Base-by-base conservation (phyloP, 1,140 invertebrate genomes). In the Drosophila takahashii region DNA sequence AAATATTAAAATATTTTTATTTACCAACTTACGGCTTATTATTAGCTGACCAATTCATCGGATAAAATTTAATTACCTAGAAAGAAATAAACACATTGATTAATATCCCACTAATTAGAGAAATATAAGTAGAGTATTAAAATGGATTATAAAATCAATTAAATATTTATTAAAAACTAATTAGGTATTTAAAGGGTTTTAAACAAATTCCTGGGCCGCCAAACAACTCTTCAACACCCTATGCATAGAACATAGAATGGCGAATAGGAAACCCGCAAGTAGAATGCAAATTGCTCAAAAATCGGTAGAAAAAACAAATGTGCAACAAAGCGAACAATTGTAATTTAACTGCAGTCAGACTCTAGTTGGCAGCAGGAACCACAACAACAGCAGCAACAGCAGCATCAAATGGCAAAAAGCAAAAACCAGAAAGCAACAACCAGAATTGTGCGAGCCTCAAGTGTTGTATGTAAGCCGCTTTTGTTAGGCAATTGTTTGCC, bases 401-500 rank as follows among this genome's bases (percentile, higher is more conserved):
- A 56, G 59, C 75, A 60, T 64, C 76, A 57, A 58, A 54, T 37
- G 51, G 45, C 47, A 32, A 45, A 52, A 44, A 50, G 42, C 32
- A 61, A 48, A 44, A 61, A 44, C 18, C 52, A 42, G 34, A 58
- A 22, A 59, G 39, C 41, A 41, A 52, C 61, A 69, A 60, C 47
- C 77, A 76, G 72, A 79, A 87, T 79, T 70, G 77, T 80, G 77
- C 72, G 77, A 69, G 72, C 84, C 84, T 89, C 84, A 89, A 89
- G 84, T 89, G 84, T 89, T 89, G 85, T 89, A 84, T 80, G 85
- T 89, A 89, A 89, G 84, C 84, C 79, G 84, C 84, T 89, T 89
- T 89, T 83, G 84, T 89, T 89, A 51, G 77, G 65, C 84, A 89
- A 89, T 89, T 89, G 84, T 89, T 89, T 84, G 67, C 76, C 67